These are phyloP conservation scores for Lochmaea crataegi DNA, from an alignment of 2,888 invertebrate genomes.

Conservation along the genomic window DNA sequence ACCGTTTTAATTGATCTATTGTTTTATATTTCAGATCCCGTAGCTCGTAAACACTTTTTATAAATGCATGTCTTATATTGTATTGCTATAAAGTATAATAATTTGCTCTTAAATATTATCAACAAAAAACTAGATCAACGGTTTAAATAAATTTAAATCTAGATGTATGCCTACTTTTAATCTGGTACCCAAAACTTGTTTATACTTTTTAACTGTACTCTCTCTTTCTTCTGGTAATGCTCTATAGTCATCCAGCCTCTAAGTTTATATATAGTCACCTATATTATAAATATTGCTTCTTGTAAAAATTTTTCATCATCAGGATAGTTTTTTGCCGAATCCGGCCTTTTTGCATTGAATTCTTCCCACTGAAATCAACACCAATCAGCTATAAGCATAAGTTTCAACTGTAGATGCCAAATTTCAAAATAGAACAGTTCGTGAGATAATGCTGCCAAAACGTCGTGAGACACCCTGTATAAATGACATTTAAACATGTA, in stretches of 20 bases:
- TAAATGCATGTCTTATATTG: conserved; percentile 66
- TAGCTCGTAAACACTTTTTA: conserved; percentile 63
- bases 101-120: not conserved
- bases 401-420: too few relatives aligned
- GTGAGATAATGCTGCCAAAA: too few relatives aligned
- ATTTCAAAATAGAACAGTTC: too few relatives aligned
- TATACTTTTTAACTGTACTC: conserved; percentile 70
- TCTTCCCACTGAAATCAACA: conserved; percentile 72
- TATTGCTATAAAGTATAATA: conserved; percentile 63
- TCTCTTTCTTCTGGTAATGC: conserved; percentile 68
- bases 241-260: conserved; percentile 77
- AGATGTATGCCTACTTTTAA: conserved; percentile 66
- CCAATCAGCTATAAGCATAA: not conserved
- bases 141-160: too few relatives aligned
- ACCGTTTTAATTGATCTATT: conserved; percentile 59
- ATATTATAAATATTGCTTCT: conserved; percentile 77
- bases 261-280: conserved; percentile 83
- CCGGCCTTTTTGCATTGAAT: conserved; percentile 73
- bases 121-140: not conserved
- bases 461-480: too few relatives aligned
- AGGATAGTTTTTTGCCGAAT: conserved; percentile 73
- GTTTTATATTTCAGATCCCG: conserved; percentile 65
- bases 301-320: conserved; percentile 77
- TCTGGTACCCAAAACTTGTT: conserved; percentile 72
- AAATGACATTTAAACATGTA: too few relatives aligned